These are phyloP conservation scores for Gonatopus flavifemur DNA, from an alignment of 1,140 invertebrate species.

Conservation along the genomic window DNA sequence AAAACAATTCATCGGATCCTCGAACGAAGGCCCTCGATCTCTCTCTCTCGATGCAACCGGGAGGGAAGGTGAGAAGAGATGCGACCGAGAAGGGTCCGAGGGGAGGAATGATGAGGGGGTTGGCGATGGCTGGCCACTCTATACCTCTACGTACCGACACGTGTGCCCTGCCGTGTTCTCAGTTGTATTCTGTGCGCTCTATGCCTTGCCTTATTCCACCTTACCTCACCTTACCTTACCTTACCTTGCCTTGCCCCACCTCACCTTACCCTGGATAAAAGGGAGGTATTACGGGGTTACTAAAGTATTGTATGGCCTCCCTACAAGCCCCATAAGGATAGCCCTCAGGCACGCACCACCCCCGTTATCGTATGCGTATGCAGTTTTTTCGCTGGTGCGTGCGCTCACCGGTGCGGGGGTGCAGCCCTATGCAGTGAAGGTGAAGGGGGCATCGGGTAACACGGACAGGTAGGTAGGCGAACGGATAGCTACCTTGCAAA, in stretches of 20 bases:
- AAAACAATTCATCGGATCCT: too few relatives aligned
- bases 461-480: conserved; percentile 33
- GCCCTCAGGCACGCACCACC: conserved; percentile 43
- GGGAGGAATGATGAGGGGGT: conserved; percentile 5
- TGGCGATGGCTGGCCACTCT: too few relatives aligned
- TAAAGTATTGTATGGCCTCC: conserved; percentile 39
- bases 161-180: too few relatives aligned
- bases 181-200: too few relatives aligned
- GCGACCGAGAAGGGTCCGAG: conserved; percentile 5
- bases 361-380: conserved; percentile 52
- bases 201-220: too few relatives aligned
- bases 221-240: too few relatives aligned
- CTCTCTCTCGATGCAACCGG: too few relatives aligned
- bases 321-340: conserved; percentile 38
- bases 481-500: too few relatives aligned
- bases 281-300: conserved; percentile 34
- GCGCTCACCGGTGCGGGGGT: conserved; percentile 39
- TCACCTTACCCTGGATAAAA: conserved; percentile 24
- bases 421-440: conserved; percentile 48
- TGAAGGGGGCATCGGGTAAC: conserved; percentile 53
- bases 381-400: conserved; percentile 45
- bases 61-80: too few relatives aligned
- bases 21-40: too few relatives aligned
- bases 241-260: too few relatives aligned
- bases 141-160: too few relatives aligned